Percentiles rank a stretch among this genome's conserved stretches.
These are phyloP conservation scores for Acronicta leporina DNA, from an alignment of 2,888 invertebrate genomes.

Conservation along the genomic window DNA sequence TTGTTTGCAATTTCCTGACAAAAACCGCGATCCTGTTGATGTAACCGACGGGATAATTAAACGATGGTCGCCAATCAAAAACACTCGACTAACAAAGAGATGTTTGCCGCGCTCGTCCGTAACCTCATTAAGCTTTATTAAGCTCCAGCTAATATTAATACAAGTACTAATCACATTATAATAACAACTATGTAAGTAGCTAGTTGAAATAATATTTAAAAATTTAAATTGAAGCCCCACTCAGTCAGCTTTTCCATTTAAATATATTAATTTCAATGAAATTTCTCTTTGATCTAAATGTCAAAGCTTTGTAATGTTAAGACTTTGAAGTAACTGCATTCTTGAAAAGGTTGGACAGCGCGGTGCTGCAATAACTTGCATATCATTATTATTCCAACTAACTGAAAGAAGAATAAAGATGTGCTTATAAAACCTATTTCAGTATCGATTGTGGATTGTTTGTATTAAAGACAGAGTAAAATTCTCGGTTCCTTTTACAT, in stretches of 20 bases:
- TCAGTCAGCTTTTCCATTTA: conserved; percentile 4
- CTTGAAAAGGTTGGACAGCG: no score
- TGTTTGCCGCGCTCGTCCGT: not conserved
- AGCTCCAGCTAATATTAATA: not conserved
- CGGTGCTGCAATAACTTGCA: not conserved
- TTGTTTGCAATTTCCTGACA: conserved; percentile 8
- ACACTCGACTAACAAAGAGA: not conserved
- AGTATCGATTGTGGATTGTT: not conserved
- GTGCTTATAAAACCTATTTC: not conserved
- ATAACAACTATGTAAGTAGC: no score
- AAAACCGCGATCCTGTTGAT: conserved; percentile 8
- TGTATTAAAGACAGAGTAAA: not conserved
- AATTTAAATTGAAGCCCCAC: conserved; percentile 1
- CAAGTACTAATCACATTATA: no score
- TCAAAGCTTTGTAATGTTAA: conserved; percentile 14
- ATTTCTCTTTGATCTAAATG: not conserved
- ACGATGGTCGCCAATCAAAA: conserved; percentile 4
- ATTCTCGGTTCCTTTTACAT: conserved; percentile 2
- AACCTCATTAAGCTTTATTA: not conserved
- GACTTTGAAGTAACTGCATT: no score
- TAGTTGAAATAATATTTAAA: not conserved
- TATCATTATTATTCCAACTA: conserved; percentile 5
- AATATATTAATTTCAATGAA: conserved; percentile 8
- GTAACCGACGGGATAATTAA: conserved; percentile 3
- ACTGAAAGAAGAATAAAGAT: not conserved